These are phyloP conservation scores for Sardina pilchardus DNA, from an alignment of 2,113 vertebrate species.

Conservation along the genomic window DNA sequence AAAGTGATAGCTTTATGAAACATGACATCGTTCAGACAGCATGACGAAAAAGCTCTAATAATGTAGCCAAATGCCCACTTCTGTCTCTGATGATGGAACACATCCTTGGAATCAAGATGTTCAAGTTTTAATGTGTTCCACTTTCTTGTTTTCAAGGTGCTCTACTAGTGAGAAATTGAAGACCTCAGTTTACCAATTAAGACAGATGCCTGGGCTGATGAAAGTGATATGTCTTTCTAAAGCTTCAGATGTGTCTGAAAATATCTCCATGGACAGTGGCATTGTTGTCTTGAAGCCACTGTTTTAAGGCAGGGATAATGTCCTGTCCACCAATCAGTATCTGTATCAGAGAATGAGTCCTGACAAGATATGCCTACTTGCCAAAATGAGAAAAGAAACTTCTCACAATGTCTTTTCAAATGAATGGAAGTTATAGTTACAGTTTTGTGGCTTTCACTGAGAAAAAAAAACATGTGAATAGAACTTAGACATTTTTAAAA, in stretches of 20 bases:
- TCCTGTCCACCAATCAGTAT: no score
- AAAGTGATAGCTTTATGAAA: slow-evolving; percentile 22
- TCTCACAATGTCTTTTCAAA: no score
- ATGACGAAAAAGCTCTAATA: slow-evolving; percentile 24
- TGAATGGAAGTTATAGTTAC: no score
- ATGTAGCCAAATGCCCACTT: slow-evolving; percentile 20
- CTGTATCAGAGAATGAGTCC: no score
- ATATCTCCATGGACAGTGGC: no score
- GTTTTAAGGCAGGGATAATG: no score
- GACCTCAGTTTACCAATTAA: not conserved
- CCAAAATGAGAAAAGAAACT: no score
- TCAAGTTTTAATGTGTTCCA: not conserved
- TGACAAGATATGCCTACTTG: no score
- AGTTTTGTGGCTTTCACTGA: no score
- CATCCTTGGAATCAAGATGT: slow-evolving; percentile 8
- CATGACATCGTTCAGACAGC: slow-evolving; percentile 8
- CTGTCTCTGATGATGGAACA: slow-evolving; percentile 18
- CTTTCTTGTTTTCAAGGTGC: not conserved
- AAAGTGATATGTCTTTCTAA: not conserved
- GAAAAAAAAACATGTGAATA: no score
- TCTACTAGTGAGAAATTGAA: not conserved
- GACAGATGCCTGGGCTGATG: not conserved
- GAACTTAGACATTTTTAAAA: no score
- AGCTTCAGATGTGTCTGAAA: not conserved
- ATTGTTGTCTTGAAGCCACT: no score